Evolutionary conservation across 2,888 invertebrate species (phyloP).

Genomic region (Yponomeuta plumbellus): DNA sequence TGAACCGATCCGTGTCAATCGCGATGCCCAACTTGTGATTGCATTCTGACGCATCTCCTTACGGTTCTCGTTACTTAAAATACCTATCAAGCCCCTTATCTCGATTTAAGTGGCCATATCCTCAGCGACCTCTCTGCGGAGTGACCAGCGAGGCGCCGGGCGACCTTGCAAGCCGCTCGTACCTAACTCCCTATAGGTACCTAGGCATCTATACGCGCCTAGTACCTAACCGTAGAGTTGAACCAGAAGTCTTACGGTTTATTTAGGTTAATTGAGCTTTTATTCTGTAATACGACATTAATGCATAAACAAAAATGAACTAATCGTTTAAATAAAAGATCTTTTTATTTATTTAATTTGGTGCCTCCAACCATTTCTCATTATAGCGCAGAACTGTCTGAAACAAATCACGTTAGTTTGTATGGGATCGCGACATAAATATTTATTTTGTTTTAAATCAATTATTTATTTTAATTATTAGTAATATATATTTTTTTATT

Average conservation of each 20-base stretch:
- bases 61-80: not conserved
- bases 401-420: no score
- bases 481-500: no score
- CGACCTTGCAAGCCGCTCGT: constrained; percentile 56
- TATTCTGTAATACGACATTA: not conserved
- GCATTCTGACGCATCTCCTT: not conserved
- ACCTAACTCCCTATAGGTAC: not conserved
- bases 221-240: constrained; percentile 7
- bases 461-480: no score
- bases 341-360: no score
- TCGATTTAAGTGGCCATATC: constrained; percentile 31
- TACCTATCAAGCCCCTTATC: not conserved
- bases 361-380: no score
- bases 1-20: no score
- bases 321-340: no score
- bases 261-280: not conserved
- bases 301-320: no score
- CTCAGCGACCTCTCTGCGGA: constrained; percentile 36
- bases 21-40: not conserved
- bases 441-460: no score
- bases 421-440: no score
- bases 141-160: constrained; percentile 67
- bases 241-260: not conserved
- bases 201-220: constrained; percentile 8
- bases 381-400: no score